Evolutionary conservation across 2,888 invertebrate genomes (phyloP).

Genomic region (Ptilodon capucinus): DNA sequence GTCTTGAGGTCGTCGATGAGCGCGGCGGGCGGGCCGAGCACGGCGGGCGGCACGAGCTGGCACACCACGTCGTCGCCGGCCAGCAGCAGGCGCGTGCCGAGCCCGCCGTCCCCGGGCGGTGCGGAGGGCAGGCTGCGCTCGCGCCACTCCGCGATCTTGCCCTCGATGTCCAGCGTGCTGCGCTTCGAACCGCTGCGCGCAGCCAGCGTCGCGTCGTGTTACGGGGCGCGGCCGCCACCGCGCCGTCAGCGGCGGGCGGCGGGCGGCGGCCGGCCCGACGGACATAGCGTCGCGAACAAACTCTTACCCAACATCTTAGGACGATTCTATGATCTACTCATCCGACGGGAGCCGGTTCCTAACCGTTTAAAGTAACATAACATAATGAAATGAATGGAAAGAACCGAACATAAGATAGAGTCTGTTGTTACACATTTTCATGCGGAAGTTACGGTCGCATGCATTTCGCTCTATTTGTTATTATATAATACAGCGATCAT

Average conservation of each 20-base stretch:
- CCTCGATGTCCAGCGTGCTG: constrained; percentile 79
- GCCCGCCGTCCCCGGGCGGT: constrained; percentile 24
- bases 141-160: constrained; percentile 77
- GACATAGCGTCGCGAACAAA: too few species aligned
- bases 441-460: constrained; percentile 24
- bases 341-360: constrained; percentile 15
- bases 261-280: not conserved
- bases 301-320: too few species aligned
- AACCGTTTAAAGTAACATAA: constrained; percentile 25
- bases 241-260: not conserved
- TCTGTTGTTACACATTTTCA: constrained; percentile 18
- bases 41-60: constrained; percentile 59
- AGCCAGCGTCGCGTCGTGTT: constrained; percentile 12
- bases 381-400: constrained; percentile 25
- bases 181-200: constrained; percentile 70
- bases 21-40: too few species aligned
- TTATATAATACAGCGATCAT: not conserved
- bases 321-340: too few species aligned
- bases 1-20: constrained; percentile 73
- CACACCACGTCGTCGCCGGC: constrained; percentile 65
- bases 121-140: constrained; percentile 42
- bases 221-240: constrained; percentile 4
- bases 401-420: constrained; percentile 25
- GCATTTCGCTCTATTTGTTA: constrained; percentile 7
- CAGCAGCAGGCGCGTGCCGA: constrained; percentile 45